Percentiles rank a stretch among this genome's conserved stretches.
Conservation (phyloP, 2,888 invertebrate genomes). For the Erpobdella octoculata region DNA sequence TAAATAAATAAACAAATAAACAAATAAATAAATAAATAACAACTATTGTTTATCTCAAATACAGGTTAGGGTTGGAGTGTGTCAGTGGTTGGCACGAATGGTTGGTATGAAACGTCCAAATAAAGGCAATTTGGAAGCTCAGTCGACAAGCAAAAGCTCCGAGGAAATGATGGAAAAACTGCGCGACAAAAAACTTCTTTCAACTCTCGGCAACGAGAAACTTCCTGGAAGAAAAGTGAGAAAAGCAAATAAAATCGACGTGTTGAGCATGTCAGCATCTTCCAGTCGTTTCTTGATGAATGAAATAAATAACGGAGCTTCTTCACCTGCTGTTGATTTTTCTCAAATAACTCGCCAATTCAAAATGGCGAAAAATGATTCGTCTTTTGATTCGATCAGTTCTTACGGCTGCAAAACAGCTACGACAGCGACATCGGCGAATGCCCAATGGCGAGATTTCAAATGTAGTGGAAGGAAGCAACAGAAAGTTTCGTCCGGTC, state of each 20-base stretch:
- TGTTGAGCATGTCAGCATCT: neutral
- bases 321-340: neutral
- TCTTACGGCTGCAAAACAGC: neutral
- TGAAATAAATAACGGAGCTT: neutral
- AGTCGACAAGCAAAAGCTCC: neutral
- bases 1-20: too few species aligned
- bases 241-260: neutral
- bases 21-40: too few species aligned
- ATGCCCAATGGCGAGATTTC: too few species aligned
- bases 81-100: conserved; percentile 93
- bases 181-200: neutral
- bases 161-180: neutral
- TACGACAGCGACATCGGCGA: neutral
- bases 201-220: neutral
- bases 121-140: neutral
- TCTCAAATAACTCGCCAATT: neutral
- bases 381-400: neutral
- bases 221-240: neutral
- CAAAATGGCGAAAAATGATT: neutral
- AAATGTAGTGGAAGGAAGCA: too few species aligned
- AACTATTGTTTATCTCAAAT: too few species aligned
- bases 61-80: conserved; percentile 85
- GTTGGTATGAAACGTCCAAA: conserved; percentile 92
- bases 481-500: neutral
- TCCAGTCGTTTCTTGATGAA: conserved; percentile 6